phyloP scores from a whole-genome alignment of 2,797 vertebrate species.

The Scolopax bukidnonensis region DNA sequence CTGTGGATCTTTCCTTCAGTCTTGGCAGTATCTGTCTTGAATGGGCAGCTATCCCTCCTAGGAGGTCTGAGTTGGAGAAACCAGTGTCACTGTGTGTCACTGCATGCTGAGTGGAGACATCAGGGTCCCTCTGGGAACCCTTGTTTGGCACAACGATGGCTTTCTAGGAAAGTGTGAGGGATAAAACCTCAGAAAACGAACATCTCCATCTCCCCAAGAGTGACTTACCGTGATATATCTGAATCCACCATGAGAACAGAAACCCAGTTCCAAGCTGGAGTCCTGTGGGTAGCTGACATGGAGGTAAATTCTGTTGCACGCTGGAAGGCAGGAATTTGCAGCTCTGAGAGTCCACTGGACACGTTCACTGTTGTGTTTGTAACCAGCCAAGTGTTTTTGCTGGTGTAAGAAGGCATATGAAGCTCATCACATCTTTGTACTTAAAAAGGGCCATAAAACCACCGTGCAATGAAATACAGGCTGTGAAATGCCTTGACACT shows the following conservation, averaged over 20 bases:
- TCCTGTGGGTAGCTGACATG: background rate
- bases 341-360: background rate
- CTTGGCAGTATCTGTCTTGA: background rate
- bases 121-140: background rate
- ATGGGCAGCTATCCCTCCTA: background rate
- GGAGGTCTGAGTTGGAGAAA: background rate
- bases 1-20: background rate
- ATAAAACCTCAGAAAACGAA: background rate
- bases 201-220: fast-evolving
- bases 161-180: background rate
- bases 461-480: background rate
- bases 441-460: background rate
- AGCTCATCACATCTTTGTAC: background rate
- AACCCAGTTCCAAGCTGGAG: background rate
- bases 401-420: background rate
- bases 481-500: background rate
- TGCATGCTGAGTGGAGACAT: background rate
- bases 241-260: background rate
- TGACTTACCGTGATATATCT: background rate
- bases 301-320: background rate
- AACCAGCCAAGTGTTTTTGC: background rate
- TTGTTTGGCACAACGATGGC: background rate
- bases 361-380: background rate
- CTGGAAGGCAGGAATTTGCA: background rate
- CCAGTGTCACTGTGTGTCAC: background rate